Evolutionary conservation across 2,888 invertebrate genomes (phyloP), one percentile per base, ranked within the genome.

Genomic region (Drosophila tripunctata): DNA sequence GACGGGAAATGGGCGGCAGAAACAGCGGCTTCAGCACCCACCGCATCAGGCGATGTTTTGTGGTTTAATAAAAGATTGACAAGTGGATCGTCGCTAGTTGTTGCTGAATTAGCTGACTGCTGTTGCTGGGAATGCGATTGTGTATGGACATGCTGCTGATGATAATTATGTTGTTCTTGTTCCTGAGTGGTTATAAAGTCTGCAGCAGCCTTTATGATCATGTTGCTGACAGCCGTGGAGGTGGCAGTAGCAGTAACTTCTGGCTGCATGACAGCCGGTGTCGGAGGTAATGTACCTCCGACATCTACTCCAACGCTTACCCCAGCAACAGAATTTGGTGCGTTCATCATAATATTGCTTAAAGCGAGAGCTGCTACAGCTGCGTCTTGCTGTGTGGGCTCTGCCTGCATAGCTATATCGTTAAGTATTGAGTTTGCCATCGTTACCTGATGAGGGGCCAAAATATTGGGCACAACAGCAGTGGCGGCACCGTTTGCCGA

Each of bases 181-280:
- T 93, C 91, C 91, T 93, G 93, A 0, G 94, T 94, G 43, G 94
- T 94, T 10, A 95, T 92, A 76, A 94, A 93, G 90, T 95, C 95
- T 0, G 94, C 95, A 0, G 95, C 94, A 4, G 95, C 95, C 88
- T 94, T 95, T 52, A 95, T 92, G 40, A 96, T 93, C 93, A 96
- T 95, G n/a, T 94, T 94, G 66, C 91, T 90, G 74, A 95, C 95
- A 76, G 90, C 90, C 10, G 90, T 89, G 1, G 91, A 87, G 1
- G 91, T 89, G 15, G 90, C 88, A 0, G 80, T 81, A 19, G 90
- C 86, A 0, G 90, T 82, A 21, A 90, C 91, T 24, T 90, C 90
- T 0, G 89, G 85, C 27, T 90, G 89, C 57, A 88, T 63, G 1
- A 71, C 80, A 17, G 82, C 75, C 0, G 82, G 74, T 2, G 88